phyloP scores from a whole-genome alignment of 1,140 invertebrate species.

The Trypoxylus dichotomus region DNA sequence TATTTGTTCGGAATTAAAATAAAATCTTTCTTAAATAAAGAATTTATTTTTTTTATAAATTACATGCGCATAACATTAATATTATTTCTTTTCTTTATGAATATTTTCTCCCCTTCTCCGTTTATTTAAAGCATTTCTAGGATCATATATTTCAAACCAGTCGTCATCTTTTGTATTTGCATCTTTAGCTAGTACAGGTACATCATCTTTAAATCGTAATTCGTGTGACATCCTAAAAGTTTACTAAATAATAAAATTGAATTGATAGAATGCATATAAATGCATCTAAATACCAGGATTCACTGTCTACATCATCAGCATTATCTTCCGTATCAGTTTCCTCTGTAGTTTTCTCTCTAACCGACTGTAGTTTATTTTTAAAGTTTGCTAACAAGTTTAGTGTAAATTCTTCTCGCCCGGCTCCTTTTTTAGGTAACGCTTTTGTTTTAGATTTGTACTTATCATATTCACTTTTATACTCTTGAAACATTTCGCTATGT shows the following conservation, averaged over 20 bases:
- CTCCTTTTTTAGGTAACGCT: slow-evolving; percentile 69
- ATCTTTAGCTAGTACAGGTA: slow-evolving; percentile 86
- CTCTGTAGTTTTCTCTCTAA: slow-evolving; percentile 61
- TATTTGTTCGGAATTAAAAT: too few relatives aligned
- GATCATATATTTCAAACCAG: slow-evolving; percentile 96
- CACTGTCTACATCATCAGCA: slow-evolving; percentile 49
- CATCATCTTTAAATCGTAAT: slow-evolving; percentile 76
- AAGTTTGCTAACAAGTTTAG: slow-evolving; percentile 82
- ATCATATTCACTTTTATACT: slow-evolving; percentile 75
- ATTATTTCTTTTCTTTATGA: slow-evolving; percentile 31
- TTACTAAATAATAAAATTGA: slow-evolving; percentile 29
- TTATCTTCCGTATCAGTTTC: slow-evolving; percentile 51
- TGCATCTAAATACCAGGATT: slow-evolving; percentile 43
- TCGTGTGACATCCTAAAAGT: slow-evolving; percentile 75
- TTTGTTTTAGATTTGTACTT: slow-evolving; percentile 74
- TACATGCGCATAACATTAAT: background rate
- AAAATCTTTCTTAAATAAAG: background rate
- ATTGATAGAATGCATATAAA: slow-evolving; percentile 23
- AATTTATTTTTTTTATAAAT: background rate
- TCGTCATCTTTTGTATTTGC: slow-evolving; percentile 91
- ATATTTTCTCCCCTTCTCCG: slow-evolving; percentile 70
- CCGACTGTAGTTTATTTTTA: slow-evolving; percentile 70
- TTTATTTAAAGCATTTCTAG: slow-evolving; percentile 92
- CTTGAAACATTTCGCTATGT: slow-evolving; percentile 66
- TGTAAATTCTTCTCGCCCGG: slow-evolving; percentile 72